Conservation (phyloP, 2,797 vertebrate genomes). For the Mormyrops boulengeri region DNA sequence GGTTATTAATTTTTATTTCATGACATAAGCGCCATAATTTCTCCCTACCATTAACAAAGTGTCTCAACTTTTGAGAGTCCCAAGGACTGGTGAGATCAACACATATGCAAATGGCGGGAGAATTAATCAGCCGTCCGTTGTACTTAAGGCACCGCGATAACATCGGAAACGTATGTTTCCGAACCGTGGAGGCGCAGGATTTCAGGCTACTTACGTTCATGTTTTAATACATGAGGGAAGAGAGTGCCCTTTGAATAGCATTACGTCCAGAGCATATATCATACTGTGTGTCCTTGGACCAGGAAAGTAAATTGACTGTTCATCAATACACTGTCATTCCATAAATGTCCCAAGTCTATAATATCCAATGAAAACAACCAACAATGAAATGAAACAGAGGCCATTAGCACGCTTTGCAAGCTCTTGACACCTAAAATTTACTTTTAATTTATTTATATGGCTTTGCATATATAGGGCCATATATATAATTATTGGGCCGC, state of each 20-base stretch:
- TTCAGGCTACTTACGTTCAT: slow-evolving; percentile 32
- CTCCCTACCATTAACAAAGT: slow-evolving; percentile 46
- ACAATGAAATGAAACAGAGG: slow-evolving; percentile 10
- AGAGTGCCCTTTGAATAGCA: slow-evolving; percentile 36
- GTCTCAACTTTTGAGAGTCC: slow-evolving; percentile 53
- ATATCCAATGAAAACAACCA: slow-evolving; percentile 10
- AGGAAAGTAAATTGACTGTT: slow-evolving; percentile 61
- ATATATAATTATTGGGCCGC: slow-evolving; percentile 4
- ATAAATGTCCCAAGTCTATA: slow-evolving; percentile 19
- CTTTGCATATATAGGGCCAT: slow-evolving; percentile 1
- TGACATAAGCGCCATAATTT: slow-evolving; percentile 44
- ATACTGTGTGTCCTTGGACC: slow-evolving; percentile 58
- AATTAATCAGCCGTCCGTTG: slow-evolving; percentile 3
- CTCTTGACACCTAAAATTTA: background rate
- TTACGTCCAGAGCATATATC: background rate
- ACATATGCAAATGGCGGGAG: slow-evolving; percentile 54
- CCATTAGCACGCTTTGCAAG: slow-evolving; percentile 6
- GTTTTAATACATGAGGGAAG: slow-evolving; percentile 21
- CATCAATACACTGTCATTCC: slow-evolving; percentile 63
- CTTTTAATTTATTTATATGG: slow-evolving; percentile 8
- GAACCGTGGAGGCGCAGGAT: slow-evolving; percentile 47
- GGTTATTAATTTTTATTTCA: slow-evolving; percentile 49
- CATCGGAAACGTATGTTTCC: background rate
- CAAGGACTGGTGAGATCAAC: slow-evolving; percentile 48
- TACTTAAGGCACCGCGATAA: background rate